Percentiles rank a stretch among this genome's conserved stretches.
Evolutionary conservation across 2,113 vertebrate species (phyloP).

Genomic region (Mormoops blainvillei): DNA sequence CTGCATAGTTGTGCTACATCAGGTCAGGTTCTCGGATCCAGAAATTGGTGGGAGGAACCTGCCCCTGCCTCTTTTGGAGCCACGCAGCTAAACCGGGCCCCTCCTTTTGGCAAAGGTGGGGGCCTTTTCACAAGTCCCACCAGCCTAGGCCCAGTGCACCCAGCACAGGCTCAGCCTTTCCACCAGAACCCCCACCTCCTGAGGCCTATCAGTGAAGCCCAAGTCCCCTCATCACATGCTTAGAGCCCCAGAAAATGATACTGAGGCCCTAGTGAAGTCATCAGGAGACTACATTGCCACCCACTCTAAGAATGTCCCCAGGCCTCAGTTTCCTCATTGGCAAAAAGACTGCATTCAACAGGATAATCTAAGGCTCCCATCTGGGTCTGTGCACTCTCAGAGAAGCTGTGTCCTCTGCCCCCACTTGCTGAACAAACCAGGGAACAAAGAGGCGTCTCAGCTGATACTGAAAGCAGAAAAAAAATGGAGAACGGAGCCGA

Average conservation of each 20-base stretch:
- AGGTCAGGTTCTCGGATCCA: background rate
- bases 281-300: background rate
- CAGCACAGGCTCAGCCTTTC: background rate
- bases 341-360: background rate
- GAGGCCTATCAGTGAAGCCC: background rate
- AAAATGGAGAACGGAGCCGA: background rate
- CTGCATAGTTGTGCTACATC: background rate
- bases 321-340: background rate
- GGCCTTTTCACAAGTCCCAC: background rate
- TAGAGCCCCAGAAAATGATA: background rate
- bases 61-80: background rate
- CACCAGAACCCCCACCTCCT: background rate
- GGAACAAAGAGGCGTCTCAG: conserved; percentile 31
- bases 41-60: background rate
- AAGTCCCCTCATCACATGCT: background rate
- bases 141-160: background rate
- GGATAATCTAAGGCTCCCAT: background rate
- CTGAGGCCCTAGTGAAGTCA: background rate
- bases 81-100: background rate
- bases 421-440: background rate
- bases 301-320: background rate
- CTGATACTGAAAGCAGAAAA: background rate
- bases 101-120: background rate
- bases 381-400: background rate
- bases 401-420: background rate